These are phyloP conservation scores for Spodoptera picta DNA, from an alignment of 2,888 invertebrate species.

Conservation along the genomic window DNA sequence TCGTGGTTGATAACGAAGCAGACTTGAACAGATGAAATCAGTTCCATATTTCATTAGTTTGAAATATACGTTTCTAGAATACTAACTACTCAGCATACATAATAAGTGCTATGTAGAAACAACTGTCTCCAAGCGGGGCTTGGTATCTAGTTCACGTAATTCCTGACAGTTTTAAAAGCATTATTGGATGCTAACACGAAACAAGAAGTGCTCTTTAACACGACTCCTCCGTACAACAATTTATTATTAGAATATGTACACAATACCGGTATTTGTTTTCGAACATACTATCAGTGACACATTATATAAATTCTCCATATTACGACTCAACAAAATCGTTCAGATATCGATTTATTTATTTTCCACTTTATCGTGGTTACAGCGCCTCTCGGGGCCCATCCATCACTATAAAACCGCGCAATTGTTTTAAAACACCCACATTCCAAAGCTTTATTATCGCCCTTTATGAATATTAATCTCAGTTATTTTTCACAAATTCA, in stretches of 20 bases:
- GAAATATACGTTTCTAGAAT: too few species aligned
- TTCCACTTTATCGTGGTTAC: conserved; percentile 60
- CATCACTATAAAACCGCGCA: conserved; percentile 61
- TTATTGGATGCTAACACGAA: conserved; percentile 8
- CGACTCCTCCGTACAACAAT: background rate
- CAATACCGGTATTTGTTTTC: conserved; percentile 12
- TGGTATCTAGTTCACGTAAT: conserved; percentile 8
- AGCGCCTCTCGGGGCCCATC: conserved; percentile 59
- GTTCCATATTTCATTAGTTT: too few species aligned
- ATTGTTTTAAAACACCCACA: conserved; percentile 56
- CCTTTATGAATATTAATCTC: conserved; percentile 45
- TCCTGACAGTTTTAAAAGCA: conserved; percentile 4
- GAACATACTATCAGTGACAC: conserved; percentile 21
- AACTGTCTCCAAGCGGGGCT: background rate
- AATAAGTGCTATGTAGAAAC: background rate
- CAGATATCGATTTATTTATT: conserved; percentile 61
- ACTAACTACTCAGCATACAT: too few species aligned
- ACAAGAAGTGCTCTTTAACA: conserved; percentile 8
- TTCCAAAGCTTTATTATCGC: conserved; percentile 46
- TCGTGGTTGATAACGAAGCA: conserved; percentile 1
- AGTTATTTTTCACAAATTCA: conserved; percentile 39
- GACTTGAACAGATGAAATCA: conserved; percentile 12
- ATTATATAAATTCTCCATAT: conserved; percentile 56
- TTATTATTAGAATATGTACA: background rate
- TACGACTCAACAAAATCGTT: conserved; percentile 42